Conservation (phyloP, 2,113 vertebrate genomes). For the Mus pahari region DNA sequence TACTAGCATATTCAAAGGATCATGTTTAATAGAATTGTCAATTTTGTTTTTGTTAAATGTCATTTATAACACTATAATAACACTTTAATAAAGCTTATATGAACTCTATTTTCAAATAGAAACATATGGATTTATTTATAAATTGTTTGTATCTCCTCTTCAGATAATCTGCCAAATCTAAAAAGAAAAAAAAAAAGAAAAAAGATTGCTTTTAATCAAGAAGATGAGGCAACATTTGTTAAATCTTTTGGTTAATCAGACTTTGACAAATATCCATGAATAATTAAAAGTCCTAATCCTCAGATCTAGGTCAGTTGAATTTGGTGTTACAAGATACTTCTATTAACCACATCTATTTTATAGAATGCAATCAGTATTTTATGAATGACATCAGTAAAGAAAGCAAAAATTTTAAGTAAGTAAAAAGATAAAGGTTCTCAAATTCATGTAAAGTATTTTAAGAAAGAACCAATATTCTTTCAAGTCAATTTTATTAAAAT, state of each 20-base stretch:
- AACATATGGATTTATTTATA: conserved; percentile 40
- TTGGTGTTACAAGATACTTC: not conserved
- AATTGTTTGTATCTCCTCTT: not conserved
- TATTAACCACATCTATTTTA: not conserved
- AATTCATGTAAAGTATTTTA: no score
- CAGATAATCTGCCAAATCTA: conserved; percentile 44
- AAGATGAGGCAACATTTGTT: conserved; percentile 32
- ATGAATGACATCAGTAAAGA: not conserved
- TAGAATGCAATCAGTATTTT: not conserved
- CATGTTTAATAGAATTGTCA: not conserved
- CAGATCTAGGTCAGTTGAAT: not conserved
- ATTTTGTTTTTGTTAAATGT: not conserved
- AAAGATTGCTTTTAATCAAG: conserved; percentile 68
- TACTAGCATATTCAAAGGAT: not conserved
- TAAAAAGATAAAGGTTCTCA: not conserved
- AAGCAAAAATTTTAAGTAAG: not conserved
- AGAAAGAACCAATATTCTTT: no score
- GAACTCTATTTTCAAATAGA: not conserved
- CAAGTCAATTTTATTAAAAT: not conserved
- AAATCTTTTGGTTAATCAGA: conserved; percentile 64
- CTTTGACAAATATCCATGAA: conserved; percentile 54
- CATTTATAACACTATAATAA: not conserved
- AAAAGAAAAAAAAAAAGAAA: no score
- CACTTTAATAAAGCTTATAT: not conserved
- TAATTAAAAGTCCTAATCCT: conserved; percentile 50